Evolutionary conservation across 2,797 vertebrate species (phyloP).

Genomic region (Anas capensis): DNA sequence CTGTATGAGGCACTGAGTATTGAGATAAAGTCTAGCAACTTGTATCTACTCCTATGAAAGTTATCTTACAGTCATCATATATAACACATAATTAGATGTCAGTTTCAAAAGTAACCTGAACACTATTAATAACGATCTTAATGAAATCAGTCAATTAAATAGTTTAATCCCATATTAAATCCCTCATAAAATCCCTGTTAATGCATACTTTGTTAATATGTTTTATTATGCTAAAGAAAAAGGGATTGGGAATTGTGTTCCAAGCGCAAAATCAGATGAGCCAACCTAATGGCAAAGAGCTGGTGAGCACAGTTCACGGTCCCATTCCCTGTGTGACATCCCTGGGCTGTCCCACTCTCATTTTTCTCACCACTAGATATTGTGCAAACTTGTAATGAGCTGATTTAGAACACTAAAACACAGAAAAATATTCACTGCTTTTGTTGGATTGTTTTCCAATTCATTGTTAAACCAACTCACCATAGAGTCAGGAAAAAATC

Average conservation of each 20-base stretch:
- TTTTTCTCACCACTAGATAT: neutral
- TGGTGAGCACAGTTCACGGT: neutral
- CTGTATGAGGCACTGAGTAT: neutral
- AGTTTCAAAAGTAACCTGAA: neutral
- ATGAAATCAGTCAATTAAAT: neutral
- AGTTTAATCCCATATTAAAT: neutral
- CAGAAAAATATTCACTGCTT: neutral
- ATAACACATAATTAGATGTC: neutral
- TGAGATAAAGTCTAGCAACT: neutral
- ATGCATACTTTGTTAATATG: neutral
- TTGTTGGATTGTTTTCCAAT: neutral
- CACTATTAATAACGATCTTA: neutral
- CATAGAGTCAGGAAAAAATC: neutral
- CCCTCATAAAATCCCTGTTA: neutral
- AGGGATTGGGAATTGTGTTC: rapidly evolving
- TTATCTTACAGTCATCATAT: neutral
- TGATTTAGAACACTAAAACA: neutral
- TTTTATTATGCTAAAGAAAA: neutral
- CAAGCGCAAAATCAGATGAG: neutral
- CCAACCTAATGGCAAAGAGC: rapidly evolving
- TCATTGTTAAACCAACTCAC: neutral
- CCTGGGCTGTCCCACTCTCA: neutral
- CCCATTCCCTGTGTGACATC: neutral
- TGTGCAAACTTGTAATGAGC: neutral
- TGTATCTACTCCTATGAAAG: neutral